Conservation (phyloP, 2,797 vertebrate species). For the Holocentrus rufus region DNA sequence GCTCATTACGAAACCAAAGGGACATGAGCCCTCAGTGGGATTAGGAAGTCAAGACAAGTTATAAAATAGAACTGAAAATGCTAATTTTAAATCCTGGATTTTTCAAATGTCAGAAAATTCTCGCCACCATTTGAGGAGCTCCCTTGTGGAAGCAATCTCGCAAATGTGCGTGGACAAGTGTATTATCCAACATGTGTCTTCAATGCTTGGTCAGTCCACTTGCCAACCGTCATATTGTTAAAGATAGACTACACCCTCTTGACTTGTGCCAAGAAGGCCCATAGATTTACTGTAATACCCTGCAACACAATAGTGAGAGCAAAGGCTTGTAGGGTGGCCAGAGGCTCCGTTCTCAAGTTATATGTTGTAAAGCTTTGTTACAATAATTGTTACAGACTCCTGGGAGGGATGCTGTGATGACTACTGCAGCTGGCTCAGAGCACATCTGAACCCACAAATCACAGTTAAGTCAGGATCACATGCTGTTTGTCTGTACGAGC, state of each 20-base stretch:
- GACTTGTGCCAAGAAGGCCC: constrained; percentile 60
- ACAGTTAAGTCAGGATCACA: constrained; percentile 41
- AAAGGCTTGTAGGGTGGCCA: constrained; percentile 46
- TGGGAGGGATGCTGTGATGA: constrained; percentile 54
- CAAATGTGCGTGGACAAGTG: constrained; percentile 69
- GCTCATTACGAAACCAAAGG: constrained; percentile 63
- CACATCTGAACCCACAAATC: constrained; percentile 61
- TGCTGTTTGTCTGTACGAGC: constrained; percentile 10
- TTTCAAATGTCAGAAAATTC: constrained; percentile 63
- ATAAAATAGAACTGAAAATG: constrained; percentile 60
- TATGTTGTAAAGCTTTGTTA: constrained; percentile 68
- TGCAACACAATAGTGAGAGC: constrained; percentile 51
- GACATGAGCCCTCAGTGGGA: constrained; percentile 51
- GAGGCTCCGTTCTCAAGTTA: constrained; percentile 47
- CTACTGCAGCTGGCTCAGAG: constrained; percentile 65
- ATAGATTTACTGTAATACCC: constrained; percentile 65
- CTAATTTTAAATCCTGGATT: constrained; percentile 60
- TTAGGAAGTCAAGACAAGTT: constrained; percentile 61
- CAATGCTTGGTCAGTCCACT: constrained; percentile 65
- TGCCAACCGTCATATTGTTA: constrained; percentile 73
- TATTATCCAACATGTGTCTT: constrained; percentile 76
- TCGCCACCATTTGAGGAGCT: constrained; percentile 56
- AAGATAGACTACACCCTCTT: constrained; percentile 65
- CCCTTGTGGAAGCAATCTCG: constrained; percentile 68
- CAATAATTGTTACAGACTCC: constrained; percentile 69